Evolutionary conservation across 2,113 vertebrate genomes (phyloP).

Genomic region (Tetrao urogallus): DNA sequence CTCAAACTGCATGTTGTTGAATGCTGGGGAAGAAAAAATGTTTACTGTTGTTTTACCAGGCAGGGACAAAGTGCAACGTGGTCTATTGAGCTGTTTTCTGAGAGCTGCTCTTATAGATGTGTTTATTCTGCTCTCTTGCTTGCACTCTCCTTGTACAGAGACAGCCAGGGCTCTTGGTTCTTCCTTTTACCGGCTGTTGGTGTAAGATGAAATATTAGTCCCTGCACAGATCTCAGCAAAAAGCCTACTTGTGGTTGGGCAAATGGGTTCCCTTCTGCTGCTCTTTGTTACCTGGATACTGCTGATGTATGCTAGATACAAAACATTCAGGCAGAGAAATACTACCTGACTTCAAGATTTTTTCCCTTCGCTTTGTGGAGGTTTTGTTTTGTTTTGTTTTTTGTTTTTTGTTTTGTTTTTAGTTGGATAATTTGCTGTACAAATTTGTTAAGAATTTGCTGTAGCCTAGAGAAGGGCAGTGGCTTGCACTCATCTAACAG

Average conservation of each 20-base stretch:
- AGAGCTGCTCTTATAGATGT: neutral
- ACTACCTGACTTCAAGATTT: neutral
- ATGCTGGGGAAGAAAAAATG: neutral
- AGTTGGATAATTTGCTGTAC: neutral
- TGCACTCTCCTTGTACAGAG: neutral
- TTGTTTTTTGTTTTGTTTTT: neutral
- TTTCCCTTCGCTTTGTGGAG: neutral
- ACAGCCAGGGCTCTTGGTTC: neutral
- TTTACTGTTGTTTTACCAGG: slow-evolving; percentile 21
- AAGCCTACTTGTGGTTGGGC: neutral
- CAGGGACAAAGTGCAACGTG: neutral
- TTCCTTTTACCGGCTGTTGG: neutral
- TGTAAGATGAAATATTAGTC: neutral
- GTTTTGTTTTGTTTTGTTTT: too few relatives aligned
- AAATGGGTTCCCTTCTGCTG: neutral
- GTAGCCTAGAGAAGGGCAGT: neutral
- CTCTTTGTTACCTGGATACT: neutral
- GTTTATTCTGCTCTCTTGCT: neutral
- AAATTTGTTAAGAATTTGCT: neutral
- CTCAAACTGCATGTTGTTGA: neutral
- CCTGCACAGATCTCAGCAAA: neutral
- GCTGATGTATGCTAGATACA: neutral
- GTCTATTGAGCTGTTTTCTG: neutral
- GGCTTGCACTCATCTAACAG: neutral
- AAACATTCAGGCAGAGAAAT: neutral